Evolutionary conservation across 2,797 vertebrate species (phyloP).

Genomic region (Eremophila alpestris): DNA sequence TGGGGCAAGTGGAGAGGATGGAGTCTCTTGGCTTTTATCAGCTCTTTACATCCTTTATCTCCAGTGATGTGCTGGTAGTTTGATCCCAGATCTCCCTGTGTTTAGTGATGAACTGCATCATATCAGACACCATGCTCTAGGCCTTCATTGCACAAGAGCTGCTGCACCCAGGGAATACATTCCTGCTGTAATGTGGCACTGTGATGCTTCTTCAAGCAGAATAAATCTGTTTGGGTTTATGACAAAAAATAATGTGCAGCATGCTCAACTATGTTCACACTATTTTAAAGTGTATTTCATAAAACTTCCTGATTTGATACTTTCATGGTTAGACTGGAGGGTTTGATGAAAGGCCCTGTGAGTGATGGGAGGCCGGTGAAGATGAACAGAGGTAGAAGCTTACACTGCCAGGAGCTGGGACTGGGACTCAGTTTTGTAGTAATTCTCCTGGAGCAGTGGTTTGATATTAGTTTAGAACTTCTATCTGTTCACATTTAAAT

Average conservation of each 20-base stretch:
- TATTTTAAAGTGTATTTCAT: neutral
- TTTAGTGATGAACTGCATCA: neutral
- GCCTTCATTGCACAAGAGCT: neutral
- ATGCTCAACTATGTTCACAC: neutral
- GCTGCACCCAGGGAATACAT: neutral
- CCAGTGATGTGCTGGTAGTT: neutral
- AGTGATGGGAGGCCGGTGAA: neutral
- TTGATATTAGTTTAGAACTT: slow-evolving; percentile 18
- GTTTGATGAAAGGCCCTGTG: neutral
- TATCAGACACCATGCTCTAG: neutral
- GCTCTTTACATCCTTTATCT: neutral
- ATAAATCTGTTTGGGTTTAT: neutral
- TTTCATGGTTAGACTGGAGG: neutral
- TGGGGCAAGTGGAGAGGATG: fast-evolving
- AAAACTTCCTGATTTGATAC: neutral
- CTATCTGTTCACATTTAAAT: neutral
- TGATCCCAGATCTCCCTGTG: neutral
- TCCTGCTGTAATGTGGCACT: fast-evolving
- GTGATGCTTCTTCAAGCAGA: neutral
- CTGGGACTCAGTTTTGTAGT: neutral
- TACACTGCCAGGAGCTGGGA: neutral
- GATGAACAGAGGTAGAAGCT: neutral
- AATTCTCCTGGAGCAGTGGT: neutral
- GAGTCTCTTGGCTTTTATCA: neutral
- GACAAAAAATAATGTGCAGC: neutral